Evolutionary conservation across 2,888 invertebrate genomes (phyloP).

Genomic region (Drosophila setosimentum): DNA sequence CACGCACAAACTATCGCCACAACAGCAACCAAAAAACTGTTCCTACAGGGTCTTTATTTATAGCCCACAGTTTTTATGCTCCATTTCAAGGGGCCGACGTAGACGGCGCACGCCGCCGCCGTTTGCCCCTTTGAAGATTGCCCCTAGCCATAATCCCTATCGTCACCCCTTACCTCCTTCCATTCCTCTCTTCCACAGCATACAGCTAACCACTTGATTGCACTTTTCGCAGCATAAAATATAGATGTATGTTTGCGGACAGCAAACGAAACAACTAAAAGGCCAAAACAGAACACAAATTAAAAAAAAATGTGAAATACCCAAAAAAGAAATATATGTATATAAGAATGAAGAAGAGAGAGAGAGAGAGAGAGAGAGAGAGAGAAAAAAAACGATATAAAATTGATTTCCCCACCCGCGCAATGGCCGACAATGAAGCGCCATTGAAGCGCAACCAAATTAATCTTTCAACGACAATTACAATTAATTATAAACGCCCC

Average conservation of each 20-base stretch:
- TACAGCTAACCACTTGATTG: conserved; percentile 74
- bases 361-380: neutral
- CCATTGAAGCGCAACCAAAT: conserved; percentile 81
- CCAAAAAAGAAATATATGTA: conserved; percentile 14
- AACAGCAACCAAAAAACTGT: conserved; percentile 40
- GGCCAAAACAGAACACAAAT: conserved; percentile 10
- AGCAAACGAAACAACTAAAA: conserved; percentile 26
- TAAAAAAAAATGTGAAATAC: conserved; percentile 19
- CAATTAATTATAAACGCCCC: conserved; percentile 83
- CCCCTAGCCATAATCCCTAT: conserved; percentile 17
- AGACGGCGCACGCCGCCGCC: conserved; percentile 53
- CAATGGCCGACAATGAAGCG: conserved; percentile 79
- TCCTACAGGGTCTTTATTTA: conserved; percentile 74
- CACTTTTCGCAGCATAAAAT: conserved; percentile 80
- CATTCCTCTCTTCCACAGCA: conserved; percentile 11
- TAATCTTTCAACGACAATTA: conserved; percentile 83
- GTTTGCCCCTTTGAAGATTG: conserved; percentile 75
- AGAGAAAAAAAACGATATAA: conserved; percentile 70
- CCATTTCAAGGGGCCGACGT: conserved; percentile 75
- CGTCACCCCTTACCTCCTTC: conserved; percentile 7
- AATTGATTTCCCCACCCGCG: conserved; percentile 76
- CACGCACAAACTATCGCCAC: conserved; percentile 8
- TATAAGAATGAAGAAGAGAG: conserved; percentile 18
- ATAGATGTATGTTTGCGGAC: conserved; percentile 67
- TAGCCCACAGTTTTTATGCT: conserved; percentile 78